Base-by-base conservation (phyloP, 2,888 invertebrate genomes). In the Coremacera marginata region DNA sequence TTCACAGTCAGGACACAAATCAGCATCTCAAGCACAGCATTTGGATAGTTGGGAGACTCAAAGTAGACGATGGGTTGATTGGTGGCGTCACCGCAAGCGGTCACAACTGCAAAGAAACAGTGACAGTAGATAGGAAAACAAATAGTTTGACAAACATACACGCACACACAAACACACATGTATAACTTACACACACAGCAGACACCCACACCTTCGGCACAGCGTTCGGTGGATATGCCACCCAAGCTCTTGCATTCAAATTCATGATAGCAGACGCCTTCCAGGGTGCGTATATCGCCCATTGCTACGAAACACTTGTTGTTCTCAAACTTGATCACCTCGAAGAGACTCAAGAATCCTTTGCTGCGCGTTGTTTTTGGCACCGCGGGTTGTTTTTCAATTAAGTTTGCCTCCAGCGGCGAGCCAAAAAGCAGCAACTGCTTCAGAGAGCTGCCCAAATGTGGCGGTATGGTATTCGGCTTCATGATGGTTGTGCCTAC, bases 201-300 rank as follows among this genome's bases (percentile, higher is more conserved):
- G 37, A 92, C 92, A 14, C 94, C 95, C 84, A 93, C 93, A 5
- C 94, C 94, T 85, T 92, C 92, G 19, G 94, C 94, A 88, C 95
- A 95, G 0, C 90, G 86, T n/a, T 94, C 94, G 87, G 93, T 91
- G 1, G 91, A 87, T 7, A 90, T 90, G 2, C 95, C 95, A 70
- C 92, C 93, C 55, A 91, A 86, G 68, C 90, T 89, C 22, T 90
- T 89, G 85, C 95, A 95, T 84, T 95, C 93, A 51, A 91, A 90
- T 77, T 92, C 91, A 83, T 93, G 93, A 82, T 94, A 91, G 85
- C 95, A 95, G 31, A 91, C 92, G 0, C 95, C 95, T 84, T 93
- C 92, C 82, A 94, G 90, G 5, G 92, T 90, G 31, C 90, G 89
- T n/a, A 90, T 88, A 34, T 90, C 86, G 49, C 85, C 87, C 80